Conservation (phyloP, 2,113 vertebrate genomes). For the Triplophysa rosa region DNA sequence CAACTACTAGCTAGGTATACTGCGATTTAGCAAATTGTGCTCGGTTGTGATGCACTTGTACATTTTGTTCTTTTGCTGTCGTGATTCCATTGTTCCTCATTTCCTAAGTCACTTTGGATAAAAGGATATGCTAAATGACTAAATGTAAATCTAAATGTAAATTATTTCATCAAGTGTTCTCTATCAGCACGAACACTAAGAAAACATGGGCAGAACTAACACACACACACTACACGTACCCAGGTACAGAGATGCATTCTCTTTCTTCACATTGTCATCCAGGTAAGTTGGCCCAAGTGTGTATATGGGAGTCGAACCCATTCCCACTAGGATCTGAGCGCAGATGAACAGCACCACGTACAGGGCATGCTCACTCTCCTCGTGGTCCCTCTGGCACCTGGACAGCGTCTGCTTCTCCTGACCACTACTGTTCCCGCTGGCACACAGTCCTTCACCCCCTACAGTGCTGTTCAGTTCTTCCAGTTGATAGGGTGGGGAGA, state of each 20-base stretch:
- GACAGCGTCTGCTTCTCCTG: constrained; percentile 71
- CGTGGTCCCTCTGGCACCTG: constrained; percentile 79
- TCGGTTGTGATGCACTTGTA: no score
- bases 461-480: constrained; percentile 86
- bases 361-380: constrained; percentile 87
- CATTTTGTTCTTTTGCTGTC: no score
- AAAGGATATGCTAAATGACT: no score
- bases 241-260: constrained; percentile 94
- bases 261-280: constrained; percentile 98
- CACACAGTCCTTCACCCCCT: constrained; percentile 85
- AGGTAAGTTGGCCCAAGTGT: constrained; percentile 97
- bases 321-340: constrained; percentile 95
- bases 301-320: constrained; percentile 98
- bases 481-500: constrained; percentile 94
- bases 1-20: no score
- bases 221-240: constrained; percentile 66
- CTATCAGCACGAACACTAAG: neutral
- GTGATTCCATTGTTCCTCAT: no score
- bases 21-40: no score
- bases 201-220: neutral
- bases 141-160: no score
- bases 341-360: constrained; percentile 94
- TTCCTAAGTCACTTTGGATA: no score
- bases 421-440: constrained; percentile 73
- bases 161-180: no score